Conservation (phyloP, 2,888 invertebrate species). For the Microdon myrmicae region DNA sequence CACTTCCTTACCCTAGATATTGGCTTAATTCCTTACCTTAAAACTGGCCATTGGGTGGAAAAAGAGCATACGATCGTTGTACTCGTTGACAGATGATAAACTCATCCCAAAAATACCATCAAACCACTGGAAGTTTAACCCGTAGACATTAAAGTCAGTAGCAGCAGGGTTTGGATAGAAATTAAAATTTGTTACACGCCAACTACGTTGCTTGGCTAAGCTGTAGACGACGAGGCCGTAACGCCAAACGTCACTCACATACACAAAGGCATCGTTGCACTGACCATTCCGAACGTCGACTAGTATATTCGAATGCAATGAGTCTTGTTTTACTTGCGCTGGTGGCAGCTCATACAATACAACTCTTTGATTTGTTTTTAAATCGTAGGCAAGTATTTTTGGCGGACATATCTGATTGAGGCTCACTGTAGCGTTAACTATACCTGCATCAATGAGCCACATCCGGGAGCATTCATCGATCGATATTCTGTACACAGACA, state of each 20-base stretch:
- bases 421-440: conserved; percentile 75
- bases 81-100: conserved; percentile 69
- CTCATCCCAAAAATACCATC: conserved; percentile 84
- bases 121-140: conserved; percentile 82
- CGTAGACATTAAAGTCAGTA: conserved; percentile 78
- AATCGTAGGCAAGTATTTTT: conserved; percentile 77
- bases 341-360: conserved; percentile 74
- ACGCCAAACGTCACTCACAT: conserved; percentile 75
- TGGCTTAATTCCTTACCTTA: conserved; percentile 62
- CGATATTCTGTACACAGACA: conserved; percentile 80
- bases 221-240: conserved; percentile 68
- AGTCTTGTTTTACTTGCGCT: conserved; percentile 74
- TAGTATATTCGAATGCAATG: conserved; percentile 70
- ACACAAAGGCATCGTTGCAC: conserved; percentile 72
- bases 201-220: conserved; percentile 60
- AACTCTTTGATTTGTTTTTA: conserved; percentile 73
- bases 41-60: conserved; percentile 87
- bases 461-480: conserved; percentile 77
- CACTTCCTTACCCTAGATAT: not conserved
- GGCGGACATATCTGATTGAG: conserved; percentile 79
- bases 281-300: conserved; percentile 70
- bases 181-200: conserved; percentile 64
- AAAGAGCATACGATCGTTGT: conserved; percentile 74
- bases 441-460: conserved; percentile 85
- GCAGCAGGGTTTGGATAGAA: conserved; percentile 68